These are phyloP conservation scores for Tribolium madens DNA, from an alignment of 1,140 invertebrate species.

Conservation along the genomic window DNA sequence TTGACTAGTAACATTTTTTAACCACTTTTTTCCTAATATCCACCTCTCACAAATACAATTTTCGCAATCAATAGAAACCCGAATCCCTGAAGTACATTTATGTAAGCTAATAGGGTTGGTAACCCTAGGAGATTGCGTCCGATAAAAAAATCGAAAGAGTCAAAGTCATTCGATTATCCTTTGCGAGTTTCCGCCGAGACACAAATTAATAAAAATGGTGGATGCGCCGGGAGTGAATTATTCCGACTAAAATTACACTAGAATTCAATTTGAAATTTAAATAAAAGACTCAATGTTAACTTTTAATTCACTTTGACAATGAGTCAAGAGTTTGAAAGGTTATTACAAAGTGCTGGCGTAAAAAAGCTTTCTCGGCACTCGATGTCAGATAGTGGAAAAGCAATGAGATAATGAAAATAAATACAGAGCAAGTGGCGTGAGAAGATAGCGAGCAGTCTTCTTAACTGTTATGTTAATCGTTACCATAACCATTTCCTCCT, in stretches of 20 bases:
- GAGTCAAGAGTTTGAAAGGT: not conserved
- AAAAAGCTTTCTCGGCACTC: not conserved
- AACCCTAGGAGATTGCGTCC: not conserved
- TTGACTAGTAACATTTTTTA: not conserved
- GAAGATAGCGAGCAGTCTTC: constrained; percentile 38
- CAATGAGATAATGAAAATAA: constrained; percentile 38
- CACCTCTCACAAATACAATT: constrained; percentile 11
- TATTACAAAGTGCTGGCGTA: not conserved
- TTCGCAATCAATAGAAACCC: constrained; percentile 13
- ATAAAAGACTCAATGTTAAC: not conserved
- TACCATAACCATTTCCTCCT: constrained; percentile 38
- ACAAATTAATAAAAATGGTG: constrained; percentile 18
- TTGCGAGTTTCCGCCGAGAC: not conserved
- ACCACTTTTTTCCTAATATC: not conserved
- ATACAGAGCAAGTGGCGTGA: constrained; percentile 36
- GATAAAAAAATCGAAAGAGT: constrained; percentile 19
- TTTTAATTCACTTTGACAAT: constrained; percentile 1
- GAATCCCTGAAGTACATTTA: constrained; percentile 14
- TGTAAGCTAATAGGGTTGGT: constrained; percentile 24
- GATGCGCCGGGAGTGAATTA: constrained; percentile 1
- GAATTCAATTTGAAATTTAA: constrained; percentile 22
- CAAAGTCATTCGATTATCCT: constrained; percentile 13
- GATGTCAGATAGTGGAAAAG: constrained; percentile 29
- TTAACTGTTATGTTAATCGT: constrained; percentile 39
- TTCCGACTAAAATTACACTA: not conserved